Base-by-base conservation (phyloP, 2,113 vertebrate species). In the Trinectes maculatus region DNA sequence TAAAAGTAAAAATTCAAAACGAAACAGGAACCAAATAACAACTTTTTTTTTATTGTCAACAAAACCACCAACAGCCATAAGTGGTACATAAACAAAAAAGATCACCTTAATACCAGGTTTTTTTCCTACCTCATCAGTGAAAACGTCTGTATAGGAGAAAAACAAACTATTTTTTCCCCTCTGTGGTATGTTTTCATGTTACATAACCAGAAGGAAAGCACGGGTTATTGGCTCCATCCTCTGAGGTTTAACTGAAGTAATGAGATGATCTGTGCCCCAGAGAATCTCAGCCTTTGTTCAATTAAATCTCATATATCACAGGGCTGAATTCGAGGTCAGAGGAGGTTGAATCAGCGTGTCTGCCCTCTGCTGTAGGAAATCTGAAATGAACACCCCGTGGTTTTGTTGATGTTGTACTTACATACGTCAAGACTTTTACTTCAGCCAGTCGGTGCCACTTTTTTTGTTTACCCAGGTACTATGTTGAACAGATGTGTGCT, bases 401-500 rank as follows among this genome's bases (percentile, higher is more conserved):
- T 33, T 56, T 10, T 44, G 60, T 65, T 43, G 51, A 43, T 31
- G 55, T 74, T 60, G 19, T 53, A 67, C 47, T 47, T 34, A 37
- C 11, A 18, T 19, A 5, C 4, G 29, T 44, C 8, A 42, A 34
- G 8, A 34, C 9, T n/a, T 49, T 46, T 31, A 8, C 13, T 33
- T 34, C 58, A 3, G 40, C 26, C 21, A 22, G 37, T 33, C 5
- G 49, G 46, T 25, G 48, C 40, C 24, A 21, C 8, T 26, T 15
- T 18, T 29, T 40, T 26, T 56, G 40, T 55, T 68, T 29, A 52
- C 54, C 25, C 1, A 5, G 18, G 22, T n/a, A 26, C 24, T 8
- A 66, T 28, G 5, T 53, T 22, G 28, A 39, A 52, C 9, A 29
- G 15, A 51, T 37, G 24, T 9, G 21, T 22, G 13, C 29, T 42